Evolutionary conservation across 2,113 vertebrate genomes (phyloP).

Genomic region (Melanerpes aurifrons): DNA sequence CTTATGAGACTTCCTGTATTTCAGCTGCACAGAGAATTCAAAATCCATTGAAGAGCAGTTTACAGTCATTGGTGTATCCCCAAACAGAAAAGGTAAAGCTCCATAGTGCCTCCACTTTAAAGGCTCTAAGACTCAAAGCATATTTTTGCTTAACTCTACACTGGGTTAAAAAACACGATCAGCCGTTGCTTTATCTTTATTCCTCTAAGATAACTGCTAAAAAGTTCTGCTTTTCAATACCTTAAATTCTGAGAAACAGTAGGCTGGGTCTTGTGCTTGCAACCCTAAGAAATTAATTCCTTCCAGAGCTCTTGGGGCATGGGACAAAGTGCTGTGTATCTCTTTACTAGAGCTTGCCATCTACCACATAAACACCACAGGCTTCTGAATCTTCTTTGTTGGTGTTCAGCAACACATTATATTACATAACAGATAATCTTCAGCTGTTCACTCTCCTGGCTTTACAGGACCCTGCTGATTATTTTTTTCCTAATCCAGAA

Average conservation of each 20-base stretch:
- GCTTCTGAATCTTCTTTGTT: not conserved
- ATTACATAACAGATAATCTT: conserved; percentile 72
- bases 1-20: not conserved
- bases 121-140: not conserved
- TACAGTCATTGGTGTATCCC: not conserved
- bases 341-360: not conserved
- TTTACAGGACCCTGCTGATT: conserved; percentile 7
- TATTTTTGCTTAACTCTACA: not conserved
- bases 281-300: not conserved
- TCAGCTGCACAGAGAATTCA: not conserved
- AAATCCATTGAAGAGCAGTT: not conserved
- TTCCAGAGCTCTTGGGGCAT: not conserved
- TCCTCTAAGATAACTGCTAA: not conserved
- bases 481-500: conserved; percentile 26
- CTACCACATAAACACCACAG: not conserved
- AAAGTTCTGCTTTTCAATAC: not conserved
- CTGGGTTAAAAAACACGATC: not conserved
- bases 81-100: not conserved
- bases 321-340: not conserved
- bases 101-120: not conserved
- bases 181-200: not conserved
- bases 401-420: not conserved
- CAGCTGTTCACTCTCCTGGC: conserved; percentile 32
- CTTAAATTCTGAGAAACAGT: not conserved
- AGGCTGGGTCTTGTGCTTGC: not conserved